phyloP scores from a whole-genome alignment of 2,888 invertebrate species.

The Drosophila melanosoma region DNA sequence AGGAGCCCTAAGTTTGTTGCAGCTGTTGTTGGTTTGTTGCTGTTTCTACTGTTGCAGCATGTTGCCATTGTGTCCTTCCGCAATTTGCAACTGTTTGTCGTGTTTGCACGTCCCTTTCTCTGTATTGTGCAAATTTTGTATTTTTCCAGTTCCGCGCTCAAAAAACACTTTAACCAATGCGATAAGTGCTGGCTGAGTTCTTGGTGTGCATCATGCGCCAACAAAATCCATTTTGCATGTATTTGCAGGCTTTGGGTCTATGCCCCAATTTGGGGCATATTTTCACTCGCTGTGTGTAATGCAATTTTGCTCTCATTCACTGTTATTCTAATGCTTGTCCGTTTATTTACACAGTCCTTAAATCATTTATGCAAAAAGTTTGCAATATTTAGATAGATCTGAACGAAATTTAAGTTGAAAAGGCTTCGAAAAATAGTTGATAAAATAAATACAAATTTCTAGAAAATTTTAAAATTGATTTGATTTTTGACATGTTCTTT shows the following conservation, averaged over 20 bases:
- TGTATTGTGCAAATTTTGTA: conserved; percentile 74
- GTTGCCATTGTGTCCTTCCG: conserved; percentile 52
- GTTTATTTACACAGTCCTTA: conserved; percentile 39
- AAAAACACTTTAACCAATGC: conserved; percentile 7
- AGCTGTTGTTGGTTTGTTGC: conserved; percentile 15
- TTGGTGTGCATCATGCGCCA: conserved; percentile 9
- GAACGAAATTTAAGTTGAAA: neutral
- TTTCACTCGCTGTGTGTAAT: conserved; percentile 11
- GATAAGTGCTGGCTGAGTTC: neutral
- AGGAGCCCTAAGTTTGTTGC: conserved; percentile 44
- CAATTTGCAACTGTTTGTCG: conserved; percentile 75
- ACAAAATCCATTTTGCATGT: conserved; percentile 55
- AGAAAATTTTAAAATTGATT: neutral
- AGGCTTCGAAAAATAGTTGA: neutral
- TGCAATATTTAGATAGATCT: neutral
- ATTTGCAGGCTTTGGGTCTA: conserved; percentile 21
- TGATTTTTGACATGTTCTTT: neutral
- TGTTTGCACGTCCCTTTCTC: conserved; percentile 74
- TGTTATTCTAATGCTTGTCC: conserved; percentile 48
- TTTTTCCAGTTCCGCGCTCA: conserved; percentile 24
- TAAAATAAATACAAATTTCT: neutral
- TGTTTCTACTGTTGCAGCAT: conserved; percentile 36
- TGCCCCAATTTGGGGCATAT: conserved; percentile 16
- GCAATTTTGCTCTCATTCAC: conserved; percentile 50
- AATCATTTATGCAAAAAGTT: conserved; percentile 10